Conservation (phyloP, 2,888 invertebrate genomes). For the Thera britannica region DNA sequence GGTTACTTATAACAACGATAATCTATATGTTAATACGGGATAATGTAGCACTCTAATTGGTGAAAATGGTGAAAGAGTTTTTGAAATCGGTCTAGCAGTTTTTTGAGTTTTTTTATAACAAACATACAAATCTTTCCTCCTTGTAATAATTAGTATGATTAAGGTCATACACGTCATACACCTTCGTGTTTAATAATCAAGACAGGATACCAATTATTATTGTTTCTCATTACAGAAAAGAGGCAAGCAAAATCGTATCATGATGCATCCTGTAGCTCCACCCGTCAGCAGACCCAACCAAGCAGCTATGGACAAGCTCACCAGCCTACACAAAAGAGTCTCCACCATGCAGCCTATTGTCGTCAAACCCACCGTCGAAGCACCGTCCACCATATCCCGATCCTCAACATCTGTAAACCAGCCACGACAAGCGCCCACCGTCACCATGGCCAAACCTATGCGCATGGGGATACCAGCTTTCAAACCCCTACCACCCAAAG, state of each 20-base stretch:
- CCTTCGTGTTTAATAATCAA: background rate
- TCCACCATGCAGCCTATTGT: constrained; percentile 75
- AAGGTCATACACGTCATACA: no score
- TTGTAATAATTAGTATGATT: no score
- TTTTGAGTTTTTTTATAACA: no score
- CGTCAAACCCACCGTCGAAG: constrained; percentile 62
- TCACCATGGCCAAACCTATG: constrained; percentile 82
- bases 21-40: no score
- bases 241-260: constrained; percentile 79
- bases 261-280: constrained; percentile 72
- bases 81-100: no score
- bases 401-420: constrained; percentile 16
- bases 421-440: constrained; percentile 48
- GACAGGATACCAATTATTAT: background rate
- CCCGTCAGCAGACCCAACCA: constrained; percentile 65
- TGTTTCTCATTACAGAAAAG: constrained; percentile 71
- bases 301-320: constrained; percentile 72
- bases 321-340: constrained; percentile 62
- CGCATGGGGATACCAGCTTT: constrained; percentile 90
- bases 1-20: no score
- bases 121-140: no score
- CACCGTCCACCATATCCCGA: constrained; percentile 48
- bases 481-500: constrained; percentile 89
- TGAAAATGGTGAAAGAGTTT: no score
- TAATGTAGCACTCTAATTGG: no score